These are phyloP conservation scores for Calypte anna DNA, from an alignment of 2,113 vertebrate species.

Conservation along the genomic window DNA sequence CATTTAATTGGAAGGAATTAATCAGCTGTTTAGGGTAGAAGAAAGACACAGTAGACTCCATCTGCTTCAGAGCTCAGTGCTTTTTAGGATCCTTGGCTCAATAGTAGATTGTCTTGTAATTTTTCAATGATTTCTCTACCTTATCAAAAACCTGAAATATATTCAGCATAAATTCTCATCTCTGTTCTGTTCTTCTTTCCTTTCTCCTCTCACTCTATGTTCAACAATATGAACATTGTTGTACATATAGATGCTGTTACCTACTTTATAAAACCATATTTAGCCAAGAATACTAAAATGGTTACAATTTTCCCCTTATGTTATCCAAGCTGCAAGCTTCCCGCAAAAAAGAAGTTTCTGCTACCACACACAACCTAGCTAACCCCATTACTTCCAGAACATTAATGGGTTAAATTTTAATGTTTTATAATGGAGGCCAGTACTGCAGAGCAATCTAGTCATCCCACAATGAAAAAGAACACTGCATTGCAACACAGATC, in stretches of 20 bases:
- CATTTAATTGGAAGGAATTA: constrained; percentile 21
- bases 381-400: neutral
- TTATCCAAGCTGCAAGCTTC: neutral
- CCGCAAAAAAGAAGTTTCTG: neutral
- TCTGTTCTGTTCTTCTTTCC: neutral
- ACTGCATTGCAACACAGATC: constrained; percentile 24
- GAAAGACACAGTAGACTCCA: neutral
- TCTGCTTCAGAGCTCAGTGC: neutral
- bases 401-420: constrained; percentile 10
- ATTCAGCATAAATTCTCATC: neutral
- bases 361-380: neutral
- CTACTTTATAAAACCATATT: neutral
- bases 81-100: neutral
- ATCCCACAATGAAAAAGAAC: neutral
- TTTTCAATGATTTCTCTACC: neutral
- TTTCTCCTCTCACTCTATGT: neutral
- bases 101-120: neutral
- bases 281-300: neutral
- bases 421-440: neutral
- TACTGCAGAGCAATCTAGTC: neutral
- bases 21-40: neutral
- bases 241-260: neutral
- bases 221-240: neutral
- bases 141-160: neutral
- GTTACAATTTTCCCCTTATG: neutral